Base-by-base conservation (phyloP, 2,797 vertebrate species). In the Amazonetta brasiliensis region DNA sequence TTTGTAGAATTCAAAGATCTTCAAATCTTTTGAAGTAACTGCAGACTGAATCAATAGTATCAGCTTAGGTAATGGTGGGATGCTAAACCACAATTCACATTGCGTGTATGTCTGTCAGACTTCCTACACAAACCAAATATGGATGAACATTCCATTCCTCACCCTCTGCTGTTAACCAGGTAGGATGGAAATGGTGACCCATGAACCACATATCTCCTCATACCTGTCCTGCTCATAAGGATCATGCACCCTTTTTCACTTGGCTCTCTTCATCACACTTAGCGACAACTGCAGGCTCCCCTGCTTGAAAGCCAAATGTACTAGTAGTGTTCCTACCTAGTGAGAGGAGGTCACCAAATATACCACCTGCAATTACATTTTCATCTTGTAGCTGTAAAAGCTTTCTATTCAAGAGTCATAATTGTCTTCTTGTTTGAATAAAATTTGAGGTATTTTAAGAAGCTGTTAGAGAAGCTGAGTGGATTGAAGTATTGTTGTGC, bases 291-390 rank as follows among this genome's bases (percentile, higher is more conserved):
- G 54, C 69, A 92, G 31, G 31, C 31, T 84, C 44, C 8, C 3
- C 58, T 90, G 56, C 64, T 87, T 75, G 35, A 59, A 83, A 87
- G 72, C 31, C 63, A n/a, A 43, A 90, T 21, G 37, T 62, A 44
- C 68, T 66, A 7, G 54, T 73, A 6, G 54, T 73, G 68, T 78
- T 93, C 86, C 92, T 87, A 69, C 66, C 81, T 85, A 60, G 91
- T 93, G 94, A 96, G 94, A 93, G 90, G 94, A 97, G 94, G 96
- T 80, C 93, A 93, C 95, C 95, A 94, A 97, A 96, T 96, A 95
- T 87, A 95, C 86, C 92, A 85, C 16, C 75, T 56, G 79, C 93
- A 95, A 89, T 87, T 90, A 92, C 80, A 85, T 58, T 60, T 90
- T 72, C 89, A 73, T 84, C 89, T 96, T 71, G 66, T 81, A 63